Percentiles rank a stretch among this genome's conserved stretches.
Evolutionary conservation across 2,888 invertebrate species (phyloP).

Genomic region (Autographa gamma): DNA sequence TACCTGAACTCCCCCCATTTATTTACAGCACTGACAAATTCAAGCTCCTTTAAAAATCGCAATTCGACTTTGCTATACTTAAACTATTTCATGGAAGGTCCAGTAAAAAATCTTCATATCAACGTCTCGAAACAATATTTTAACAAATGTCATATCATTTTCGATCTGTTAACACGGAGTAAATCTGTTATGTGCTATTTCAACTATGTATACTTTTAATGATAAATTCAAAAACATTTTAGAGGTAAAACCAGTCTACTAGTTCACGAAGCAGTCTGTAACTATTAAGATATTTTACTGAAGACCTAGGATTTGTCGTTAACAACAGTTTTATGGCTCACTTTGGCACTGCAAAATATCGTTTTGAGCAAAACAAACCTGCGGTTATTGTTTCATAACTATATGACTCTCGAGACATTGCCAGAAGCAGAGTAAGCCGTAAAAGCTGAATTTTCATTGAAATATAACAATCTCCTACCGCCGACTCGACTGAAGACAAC

Average conservation of each 20-base stretch:
- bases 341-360: slow-evolving; percentile 86
- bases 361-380: slow-evolving; percentile 83
- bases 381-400: slow-evolving; percentile 71
- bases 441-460: slow-evolving; percentile 78
- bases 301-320: slow-evolving; percentile 77
- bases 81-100: slow-evolving; percentile 68
- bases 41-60: slow-evolving; percentile 51
- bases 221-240: slow-evolving; percentile 79
- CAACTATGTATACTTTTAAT: slow-evolving; percentile 77
- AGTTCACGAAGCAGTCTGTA: slow-evolving; percentile 87
- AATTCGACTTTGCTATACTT: slow-evolving; percentile 58
- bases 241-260: slow-evolving; percentile 87
- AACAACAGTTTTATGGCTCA: slow-evolving; percentile 86
- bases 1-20: slow-evolving; percentile 62
- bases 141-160: slow-evolving; percentile 73
- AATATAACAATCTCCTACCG: slow-evolving; percentile 67
- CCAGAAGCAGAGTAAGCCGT: slow-evolving; percentile 87
- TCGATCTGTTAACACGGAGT: slow-evolving; percentile 73
- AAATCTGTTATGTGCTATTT: slow-evolving; percentile 78
- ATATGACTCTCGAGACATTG: slow-evolving; percentile 65
- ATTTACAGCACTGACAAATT: slow-evolving; percentile 75
- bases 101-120: slow-evolving; percentile 78
- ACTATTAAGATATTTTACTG: slow-evolving; percentile 84
- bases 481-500: slow-evolving; percentile 64
- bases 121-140: slow-evolving; percentile 68